phyloP scores from a whole-genome alignment of 2,113 vertebrate species.

The Recurvirostra avosetta region DNA sequence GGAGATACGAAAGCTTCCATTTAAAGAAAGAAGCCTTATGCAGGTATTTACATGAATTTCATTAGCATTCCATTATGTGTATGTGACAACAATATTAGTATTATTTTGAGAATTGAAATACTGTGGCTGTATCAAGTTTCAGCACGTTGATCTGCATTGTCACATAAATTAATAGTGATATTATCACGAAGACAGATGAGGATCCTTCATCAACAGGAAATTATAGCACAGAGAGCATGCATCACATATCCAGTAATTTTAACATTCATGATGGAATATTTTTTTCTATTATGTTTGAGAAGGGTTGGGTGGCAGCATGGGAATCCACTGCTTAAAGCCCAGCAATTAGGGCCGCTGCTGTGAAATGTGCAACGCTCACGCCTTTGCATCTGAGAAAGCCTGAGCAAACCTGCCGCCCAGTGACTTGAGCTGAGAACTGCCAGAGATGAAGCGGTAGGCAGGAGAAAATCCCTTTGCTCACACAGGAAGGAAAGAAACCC shows the following conservation, averaged over 20 bases:
- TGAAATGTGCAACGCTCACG: not conserved
- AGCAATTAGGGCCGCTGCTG: not conserved
- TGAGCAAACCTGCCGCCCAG: slow-evolving; percentile 53
- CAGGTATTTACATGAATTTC: not conserved
- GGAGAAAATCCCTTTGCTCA: not conserved
- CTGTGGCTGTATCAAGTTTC: not conserved
- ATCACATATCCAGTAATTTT: not conserved
- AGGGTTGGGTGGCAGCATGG: not conserved
- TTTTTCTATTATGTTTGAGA: not conserved
- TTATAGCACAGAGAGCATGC: not conserved
- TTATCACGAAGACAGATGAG: not conserved
- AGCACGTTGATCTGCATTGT: not conserved
- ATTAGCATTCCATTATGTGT: not conserved
- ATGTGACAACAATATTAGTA: not conserved
- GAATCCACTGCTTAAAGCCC: not conserved
- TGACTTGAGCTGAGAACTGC: slow-evolving; percentile 36
- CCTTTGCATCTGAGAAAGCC: not conserved
- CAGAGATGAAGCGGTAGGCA: not conserved
- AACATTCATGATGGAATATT: not conserved
- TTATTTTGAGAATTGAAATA: slow-evolving; percentile 3
- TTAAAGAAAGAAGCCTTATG: not conserved
- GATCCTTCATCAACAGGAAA: not conserved
- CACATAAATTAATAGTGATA: not conserved
- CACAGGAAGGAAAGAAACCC: not conserved
- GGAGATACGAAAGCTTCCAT: not conserved